Evolutionary conservation across 2,797 vertebrate species (phyloP).

Genomic region (Acridotheres tristis): DNA sequence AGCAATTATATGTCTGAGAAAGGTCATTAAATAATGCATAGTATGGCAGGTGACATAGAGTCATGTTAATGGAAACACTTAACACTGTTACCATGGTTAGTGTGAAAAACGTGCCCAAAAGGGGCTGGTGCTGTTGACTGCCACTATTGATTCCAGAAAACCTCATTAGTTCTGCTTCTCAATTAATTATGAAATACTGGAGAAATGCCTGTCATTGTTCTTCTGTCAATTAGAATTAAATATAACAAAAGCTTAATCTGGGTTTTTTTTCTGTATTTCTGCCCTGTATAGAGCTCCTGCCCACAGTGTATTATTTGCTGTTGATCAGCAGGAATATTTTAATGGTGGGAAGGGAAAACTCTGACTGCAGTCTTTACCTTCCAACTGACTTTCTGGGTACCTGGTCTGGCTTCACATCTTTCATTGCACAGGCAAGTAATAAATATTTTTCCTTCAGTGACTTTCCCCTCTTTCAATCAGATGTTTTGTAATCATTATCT

Average conservation of each 20-base stretch:
- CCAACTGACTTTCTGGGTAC: background rate
- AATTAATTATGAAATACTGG: conserved; percentile 9
- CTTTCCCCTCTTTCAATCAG: background rate
- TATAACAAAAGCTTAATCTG: background rate
- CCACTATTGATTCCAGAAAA: conserved; percentile 15
- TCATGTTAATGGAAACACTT: conserved; percentile 21
- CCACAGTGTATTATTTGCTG: background rate
- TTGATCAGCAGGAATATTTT: background rate
- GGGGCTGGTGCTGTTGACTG: background rate
- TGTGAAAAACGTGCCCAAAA: conserved; percentile 19
- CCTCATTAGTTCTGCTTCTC: conserved; percentile 41
- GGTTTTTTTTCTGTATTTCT: background rate
- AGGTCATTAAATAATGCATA: conserved; percentile 34
- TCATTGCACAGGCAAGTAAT: background rate
- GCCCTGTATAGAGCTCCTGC: background rate
- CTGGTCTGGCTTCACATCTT: background rate
- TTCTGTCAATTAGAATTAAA: conserved; percentile 13
- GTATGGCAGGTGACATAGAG: background rate
- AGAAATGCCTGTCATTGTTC: conserved; percentile 21
- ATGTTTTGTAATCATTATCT: background rate
- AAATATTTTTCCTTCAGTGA: background rate
- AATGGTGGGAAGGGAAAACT: background rate
- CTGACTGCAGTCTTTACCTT: background rate
- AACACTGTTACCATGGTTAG: conserved; percentile 17
- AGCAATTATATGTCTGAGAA: conserved; percentile 32